Evolutionary conservation across 2,113 vertebrate species (phyloP).

Genomic region (Isurus oxyrinchus): DNA sequence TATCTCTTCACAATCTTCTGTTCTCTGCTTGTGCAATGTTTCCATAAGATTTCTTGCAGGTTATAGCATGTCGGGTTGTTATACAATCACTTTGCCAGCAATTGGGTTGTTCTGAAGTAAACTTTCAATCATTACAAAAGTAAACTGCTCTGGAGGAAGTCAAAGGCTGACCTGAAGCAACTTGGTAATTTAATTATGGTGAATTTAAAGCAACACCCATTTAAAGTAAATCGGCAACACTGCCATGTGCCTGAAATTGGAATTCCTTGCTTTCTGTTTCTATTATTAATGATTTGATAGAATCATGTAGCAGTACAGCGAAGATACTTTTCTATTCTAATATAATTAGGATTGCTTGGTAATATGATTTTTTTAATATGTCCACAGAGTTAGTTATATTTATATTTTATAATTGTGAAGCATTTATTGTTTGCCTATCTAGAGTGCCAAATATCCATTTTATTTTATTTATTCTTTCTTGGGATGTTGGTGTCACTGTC

Average conservation of each 20-base stretch:
- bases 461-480: background rate
- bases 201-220: conserved; percentile 1
- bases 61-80: background rate
- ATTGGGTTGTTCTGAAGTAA: background rate
- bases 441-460: background rate
- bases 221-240: background rate
- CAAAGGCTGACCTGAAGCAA: background rate
- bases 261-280: conserved; percentile 20
- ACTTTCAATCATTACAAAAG: background rate
- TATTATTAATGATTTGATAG: background rate
- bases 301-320: too few species aligned
- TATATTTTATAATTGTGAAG: background rate
- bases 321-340: too few species aligned
- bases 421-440: background rate
- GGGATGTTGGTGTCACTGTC: background rate
- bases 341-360: too few species aligned
- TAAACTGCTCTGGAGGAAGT: background rate
- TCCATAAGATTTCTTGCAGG: background rate
- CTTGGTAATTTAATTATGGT: background rate
- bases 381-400: background rate
- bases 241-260: background rate
- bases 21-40: background rate
- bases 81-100: background rate
- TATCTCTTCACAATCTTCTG: background rate
- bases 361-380: background rate